A percentile compares a stretch with the other conserved stretches of the same genome.
phyloP scores from a whole-genome alignment of 1,140 invertebrate genomes.

The Hyphantria cunea region DNA sequence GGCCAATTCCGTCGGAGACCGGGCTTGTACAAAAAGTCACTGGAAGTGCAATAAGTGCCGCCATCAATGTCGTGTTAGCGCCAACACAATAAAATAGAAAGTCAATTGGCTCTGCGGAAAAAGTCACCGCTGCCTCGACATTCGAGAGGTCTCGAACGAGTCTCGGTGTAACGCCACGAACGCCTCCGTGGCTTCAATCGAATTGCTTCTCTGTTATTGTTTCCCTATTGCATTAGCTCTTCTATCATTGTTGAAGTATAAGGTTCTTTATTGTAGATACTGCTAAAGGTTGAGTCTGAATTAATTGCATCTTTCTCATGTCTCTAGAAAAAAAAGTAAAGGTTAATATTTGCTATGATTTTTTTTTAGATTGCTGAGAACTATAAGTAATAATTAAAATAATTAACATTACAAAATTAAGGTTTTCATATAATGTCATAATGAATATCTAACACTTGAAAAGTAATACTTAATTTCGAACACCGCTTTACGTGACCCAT shows the following conservation, averaged over 20 bases:
- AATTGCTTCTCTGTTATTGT: slow-evolving; percentile 28
- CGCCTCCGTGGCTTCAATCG: neutral
- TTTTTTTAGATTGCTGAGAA: too few relatives aligned
- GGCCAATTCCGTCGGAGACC: slow-evolving; percentile 47
- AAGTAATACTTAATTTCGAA: too few relatives aligned
- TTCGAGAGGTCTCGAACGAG: slow-evolving; percentile 10
- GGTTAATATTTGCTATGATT: too few relatives aligned
- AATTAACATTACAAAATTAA: too few relatives aligned
- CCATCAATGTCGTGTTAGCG: slow-evolving; percentile 70
- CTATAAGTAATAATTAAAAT: too few relatives aligned
- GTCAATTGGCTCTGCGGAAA: slow-evolving; percentile 52
- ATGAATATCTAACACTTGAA: too few relatives aligned
- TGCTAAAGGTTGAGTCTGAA: neutral
- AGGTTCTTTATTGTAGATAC: slow-evolving; percentile 1
- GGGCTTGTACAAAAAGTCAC: slow-evolving; percentile 57
- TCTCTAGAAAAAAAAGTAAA: too few relatives aligned
- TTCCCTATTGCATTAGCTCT: slow-evolving; percentile 20
- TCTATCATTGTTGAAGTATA: slow-evolving; percentile 1
- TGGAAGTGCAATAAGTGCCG: slow-evolving; percentile 69
- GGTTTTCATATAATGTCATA: too few relatives aligned
- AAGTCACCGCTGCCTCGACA: slow-evolving; percentile 35
- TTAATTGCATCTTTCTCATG: neutral
- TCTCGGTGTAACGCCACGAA: slow-evolving; percentile 8
- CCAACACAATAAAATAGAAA: slow-evolving; percentile 76
- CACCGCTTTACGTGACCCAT: too few relatives aligned